A percentile compares a stretch with the other conserved stretches of the same genome.
Evolutionary conservation across 2,888 invertebrate species (phyloP).

Genomic region (Nomada ferruginata): DNA sequence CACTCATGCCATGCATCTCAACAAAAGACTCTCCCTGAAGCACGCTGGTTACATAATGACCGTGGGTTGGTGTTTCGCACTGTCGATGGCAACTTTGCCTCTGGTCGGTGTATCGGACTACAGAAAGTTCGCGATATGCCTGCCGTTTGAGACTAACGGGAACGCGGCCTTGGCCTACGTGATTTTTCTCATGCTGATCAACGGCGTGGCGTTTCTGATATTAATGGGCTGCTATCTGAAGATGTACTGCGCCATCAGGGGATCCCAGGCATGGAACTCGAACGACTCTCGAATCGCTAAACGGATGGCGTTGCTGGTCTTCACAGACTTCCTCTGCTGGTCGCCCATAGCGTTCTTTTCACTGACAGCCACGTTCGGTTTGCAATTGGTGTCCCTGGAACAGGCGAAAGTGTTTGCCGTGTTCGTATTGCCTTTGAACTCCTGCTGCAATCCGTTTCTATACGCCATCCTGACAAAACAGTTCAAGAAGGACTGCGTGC

Average conservation of each 20-base stretch:
- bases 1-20: constrained; percentile 98
- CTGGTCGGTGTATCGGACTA: constrained; percentile 97
- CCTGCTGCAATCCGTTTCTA: constrained; percentile 98
- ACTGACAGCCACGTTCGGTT: constrained; percentile 95
- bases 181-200: constrained; percentile 94
- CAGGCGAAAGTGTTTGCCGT: constrained; percentile 98
- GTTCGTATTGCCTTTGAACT: constrained; percentile 97
- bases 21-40: constrained; percentile 95
- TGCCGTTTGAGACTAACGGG: constrained; percentile 96
- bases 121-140: constrained; percentile 97
- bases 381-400: constrained; percentile 95
- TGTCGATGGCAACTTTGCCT: constrained; percentile 94
- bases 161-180: constrained; percentile 94
- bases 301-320: constrained; percentile 97
- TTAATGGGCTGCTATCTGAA: constrained; percentile 98
- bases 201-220: constrained; percentile 96
- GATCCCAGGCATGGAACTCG: constrained; percentile 98
- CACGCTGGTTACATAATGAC: constrained; percentile 97
- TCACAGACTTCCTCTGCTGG: constrained; percentile 99
- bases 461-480: constrained; percentile 99
- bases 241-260: constrained; percentile 99
- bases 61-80: constrained; percentile 95
- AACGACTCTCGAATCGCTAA: constrained; percentile 98
- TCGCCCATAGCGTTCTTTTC: constrained; percentile 98
- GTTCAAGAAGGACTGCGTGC: constrained; percentile 98